Percentiles rank a stretch among this genome's conserved stretches.
Conservation (phyloP, 2,888 invertebrate species). For the Onchidella celtica region DNA sequence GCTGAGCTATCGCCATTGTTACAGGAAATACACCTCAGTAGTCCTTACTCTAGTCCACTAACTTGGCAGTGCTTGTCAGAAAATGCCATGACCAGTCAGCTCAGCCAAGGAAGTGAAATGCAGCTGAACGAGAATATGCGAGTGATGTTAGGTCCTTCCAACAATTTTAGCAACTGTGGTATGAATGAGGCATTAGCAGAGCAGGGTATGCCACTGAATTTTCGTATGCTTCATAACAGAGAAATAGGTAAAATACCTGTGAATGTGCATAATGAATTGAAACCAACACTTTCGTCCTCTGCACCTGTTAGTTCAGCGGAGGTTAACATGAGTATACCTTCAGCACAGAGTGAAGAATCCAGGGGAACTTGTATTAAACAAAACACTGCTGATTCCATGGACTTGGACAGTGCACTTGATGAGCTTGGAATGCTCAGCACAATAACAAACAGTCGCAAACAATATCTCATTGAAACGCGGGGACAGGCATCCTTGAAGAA, state of each 20-base stretch:
- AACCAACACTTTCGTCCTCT: neutral
- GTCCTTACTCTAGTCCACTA: neutral
- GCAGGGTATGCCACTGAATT: too few relatives aligned
- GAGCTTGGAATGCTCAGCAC: constrained; percentile 77
- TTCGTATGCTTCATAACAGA: neutral
- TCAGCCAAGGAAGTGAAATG: neutral
- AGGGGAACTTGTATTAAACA: too few relatives aligned
- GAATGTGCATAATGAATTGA: neutral
- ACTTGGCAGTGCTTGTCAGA: neutral
- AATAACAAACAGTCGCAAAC: constrained; percentile 70
- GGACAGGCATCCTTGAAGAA: neutral
- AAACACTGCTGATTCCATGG: constrained; percentile 57
- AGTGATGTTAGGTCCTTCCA: too few relatives aligned
- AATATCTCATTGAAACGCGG: constrained; percentile 8
- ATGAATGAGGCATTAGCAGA: too few relatives aligned
- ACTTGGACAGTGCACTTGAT: constrained; percentile 73
- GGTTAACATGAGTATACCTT: neutral
- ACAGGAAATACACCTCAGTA: neutral
- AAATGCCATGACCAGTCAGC: neutral
- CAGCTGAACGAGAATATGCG: too few relatives aligned
- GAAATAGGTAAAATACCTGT: constrained; percentile 8
- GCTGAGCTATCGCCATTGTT: neutral
- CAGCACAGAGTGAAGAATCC: neutral
- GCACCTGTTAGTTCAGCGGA: neutral
- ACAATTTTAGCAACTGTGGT: too few relatives aligned